These are phyloP conservation scores for Cnemophilus loriae DNA, from an alignment of 2,113 vertebrate species.

Conservation along the genomic window DNA sequence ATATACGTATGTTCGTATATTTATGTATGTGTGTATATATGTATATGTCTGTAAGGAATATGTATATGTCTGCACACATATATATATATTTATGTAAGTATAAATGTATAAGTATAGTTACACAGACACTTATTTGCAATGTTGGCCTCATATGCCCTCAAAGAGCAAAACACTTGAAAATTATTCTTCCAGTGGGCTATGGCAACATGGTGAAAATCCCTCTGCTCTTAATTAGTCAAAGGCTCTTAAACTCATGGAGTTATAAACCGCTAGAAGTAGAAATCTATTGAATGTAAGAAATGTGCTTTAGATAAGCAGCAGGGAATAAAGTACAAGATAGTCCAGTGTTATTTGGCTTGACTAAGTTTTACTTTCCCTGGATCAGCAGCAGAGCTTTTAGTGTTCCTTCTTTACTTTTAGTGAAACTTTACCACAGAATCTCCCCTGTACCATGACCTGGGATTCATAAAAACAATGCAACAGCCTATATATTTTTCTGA, in stretches of 20 bases:
- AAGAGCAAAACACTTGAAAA: not conserved
- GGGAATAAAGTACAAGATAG: not conserved
- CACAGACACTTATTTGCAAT: not conserved
- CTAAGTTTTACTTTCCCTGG: not conserved
- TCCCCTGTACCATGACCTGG: not conserved
- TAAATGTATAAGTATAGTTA: not conserved
- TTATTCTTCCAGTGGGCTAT: not conserved
- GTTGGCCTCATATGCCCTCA: not conserved
- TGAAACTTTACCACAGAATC: not conserved
- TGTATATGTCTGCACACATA: too few relatives aligned
- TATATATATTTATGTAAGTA: not conserved
- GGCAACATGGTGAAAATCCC: not conserved
- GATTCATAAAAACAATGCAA: slow-evolving; percentile 13
- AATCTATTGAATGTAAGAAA: slow-evolving; percentile 29
- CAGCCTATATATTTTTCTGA: not conserved
- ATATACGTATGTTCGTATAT: not conserved
- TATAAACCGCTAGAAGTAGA: slow-evolving; percentile 21
- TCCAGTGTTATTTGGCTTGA: not conserved
- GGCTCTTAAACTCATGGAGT: slow-evolving; percentile 5
- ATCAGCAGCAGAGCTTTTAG: not conserved
- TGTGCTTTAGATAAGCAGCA: slow-evolving; percentile 29
- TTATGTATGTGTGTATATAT: not conserved
- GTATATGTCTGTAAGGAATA: not conserved
- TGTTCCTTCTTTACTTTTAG: not conserved
- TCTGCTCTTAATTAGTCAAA: slow-evolving; percentile 49